Evolutionary conservation across 2,113 vertebrate genomes (phyloP), one percentile per base, ranked within the genome.

Genomic region (Pyxicephalus adspersus): DNA sequence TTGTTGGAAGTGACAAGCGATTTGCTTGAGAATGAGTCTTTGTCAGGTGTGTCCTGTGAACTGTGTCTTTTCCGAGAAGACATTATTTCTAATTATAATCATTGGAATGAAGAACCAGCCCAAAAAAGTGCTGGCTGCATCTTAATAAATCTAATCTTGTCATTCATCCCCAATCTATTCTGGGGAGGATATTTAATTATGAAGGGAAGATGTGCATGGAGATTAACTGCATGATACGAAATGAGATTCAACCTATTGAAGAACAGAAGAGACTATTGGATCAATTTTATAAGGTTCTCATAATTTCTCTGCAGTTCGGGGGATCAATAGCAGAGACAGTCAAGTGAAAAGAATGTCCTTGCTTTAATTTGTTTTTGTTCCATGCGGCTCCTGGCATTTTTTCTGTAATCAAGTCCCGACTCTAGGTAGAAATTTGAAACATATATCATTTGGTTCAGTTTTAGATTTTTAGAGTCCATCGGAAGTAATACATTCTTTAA

Each of bases 71-170:
- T 61, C 55, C 31, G 16, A 9, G n/a, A 34, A 75, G 22, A 29
- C 23, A 16, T 61, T 11, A 75, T 75, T 75, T 75, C n/a, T 75
- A 55, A 75, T 61, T 61, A 11, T 75, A 55, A n/a, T 75, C 57
- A 61, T 52, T 61, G 55, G 29, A 38, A 5, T 75, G 57, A 55
- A n/a, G 29, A 61, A 20, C 38, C 29, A 22, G 57, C 72, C 72
- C 72, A 60, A 75, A 75, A 25, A 29, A 75, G 57, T 13, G 4
- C 61, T 57, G 38, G 38, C 57, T 61, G 58, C n/a, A 61, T 61
- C 72, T 75, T 75, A 75, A 75, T 61, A 60, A 75, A 75, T 75
- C 54, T 17, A 61, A 60, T 38, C 20, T 61, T 61, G 72, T 61
- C 29, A 45, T 61, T 75, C 28, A n/a, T 60, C 55, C 72, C 55